phyloP scores from a whole-genome alignment of 1,140 invertebrate species.

The fruit fly (Drosophila melanogaster) region DNA sequence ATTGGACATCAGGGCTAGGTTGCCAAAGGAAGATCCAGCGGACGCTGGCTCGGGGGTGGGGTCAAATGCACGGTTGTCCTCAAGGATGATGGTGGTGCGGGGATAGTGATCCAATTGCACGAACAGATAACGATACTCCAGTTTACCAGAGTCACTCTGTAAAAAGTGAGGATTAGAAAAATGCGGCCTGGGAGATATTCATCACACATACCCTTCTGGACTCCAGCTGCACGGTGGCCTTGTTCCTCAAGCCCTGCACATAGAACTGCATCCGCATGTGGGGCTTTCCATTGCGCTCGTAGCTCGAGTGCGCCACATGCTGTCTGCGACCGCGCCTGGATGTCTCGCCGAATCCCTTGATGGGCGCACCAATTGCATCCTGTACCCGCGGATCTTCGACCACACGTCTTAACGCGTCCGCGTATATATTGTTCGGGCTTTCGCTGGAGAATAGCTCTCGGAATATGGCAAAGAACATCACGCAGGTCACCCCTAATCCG shows the following conservation, averaged over 20 bases:
- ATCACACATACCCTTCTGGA: conserved; percentile 89
- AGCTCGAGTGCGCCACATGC: conserved; percentile 90
- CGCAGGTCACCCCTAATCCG: conserved; percentile 90
- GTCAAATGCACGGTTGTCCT: conserved; percentile 88
- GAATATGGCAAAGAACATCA: conserved; percentile 93
- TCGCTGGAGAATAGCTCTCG: conserved; percentile 94
- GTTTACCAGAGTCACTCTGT: conserved; percentile 90
- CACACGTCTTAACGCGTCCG: conserved; percentile 90
- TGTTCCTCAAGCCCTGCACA: conserved; percentile 91
- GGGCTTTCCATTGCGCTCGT: conserved; percentile 90
- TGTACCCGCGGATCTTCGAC: conserved; percentile 88
- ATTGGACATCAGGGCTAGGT: conserved; percentile 63
- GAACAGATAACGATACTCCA: conserved; percentile 92
- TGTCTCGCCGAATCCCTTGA: conserved; percentile 95
- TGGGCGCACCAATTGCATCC: conserved; percentile 92
- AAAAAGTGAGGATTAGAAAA: too few relatives aligned
- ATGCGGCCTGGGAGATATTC: too few relatives aligned
- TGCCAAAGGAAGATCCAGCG: conserved; percentile 45
- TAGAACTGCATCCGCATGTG: conserved; percentile 96
- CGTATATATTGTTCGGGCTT: conserved; percentile 94
- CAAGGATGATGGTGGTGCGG: conserved; percentile 89
- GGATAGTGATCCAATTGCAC: conserved; percentile 92
- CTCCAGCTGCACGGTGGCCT: conserved; percentile 94
- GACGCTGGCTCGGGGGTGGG: conserved; percentile 30
- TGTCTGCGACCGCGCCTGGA: conserved; percentile 90